phyloP scores from a whole-genome alignment of 2,113 vertebrate species.

The Jacana jacana region DNA sequence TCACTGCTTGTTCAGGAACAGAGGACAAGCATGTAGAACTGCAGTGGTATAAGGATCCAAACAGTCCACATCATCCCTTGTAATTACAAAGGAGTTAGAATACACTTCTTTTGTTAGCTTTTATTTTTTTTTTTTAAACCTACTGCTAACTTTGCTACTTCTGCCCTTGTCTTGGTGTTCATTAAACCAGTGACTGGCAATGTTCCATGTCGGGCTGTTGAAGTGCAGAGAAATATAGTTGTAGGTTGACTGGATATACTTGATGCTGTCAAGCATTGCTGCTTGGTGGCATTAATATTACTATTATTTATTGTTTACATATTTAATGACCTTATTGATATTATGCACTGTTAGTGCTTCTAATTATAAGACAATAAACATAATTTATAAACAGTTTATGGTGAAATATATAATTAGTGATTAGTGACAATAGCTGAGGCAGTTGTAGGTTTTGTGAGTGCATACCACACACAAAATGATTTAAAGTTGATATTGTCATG shows the following conservation, averaged over 20 bases:
- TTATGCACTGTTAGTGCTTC: slow-evolving; percentile 53
- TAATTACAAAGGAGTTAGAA: background rate
- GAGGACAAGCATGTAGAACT: background rate
- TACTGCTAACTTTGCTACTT: background rate
- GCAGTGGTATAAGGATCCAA: background rate
- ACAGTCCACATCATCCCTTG: background rate
- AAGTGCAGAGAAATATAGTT: slow-evolving; percentile 37
- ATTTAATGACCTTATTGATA: slow-evolving; percentile 71
- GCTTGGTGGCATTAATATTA: slow-evolving; percentile 43
- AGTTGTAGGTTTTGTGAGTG: background rate
- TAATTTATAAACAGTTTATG: slow-evolving; percentile 60
- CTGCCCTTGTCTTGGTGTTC: background rate
- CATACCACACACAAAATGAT: background rate
- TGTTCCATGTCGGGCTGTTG: background rate
- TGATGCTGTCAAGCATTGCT: slow-evolving; percentile 3
- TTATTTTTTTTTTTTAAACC: background rate
- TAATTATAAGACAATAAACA: slow-evolving; percentile 69
- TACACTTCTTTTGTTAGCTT: background rate
- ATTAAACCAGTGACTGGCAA: slow-evolving; percentile 24
- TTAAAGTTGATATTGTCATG: slow-evolving; percentile 23
- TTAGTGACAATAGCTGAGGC: slow-evolving; percentile 28
- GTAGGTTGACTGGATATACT: background rate
- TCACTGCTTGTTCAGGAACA: background rate
- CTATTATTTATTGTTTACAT: slow-evolving; percentile 73
- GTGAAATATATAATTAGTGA: background rate